Conservation (phyloP, 2,797 vertebrate species). For the Pseudochaenichthys georgianus region DNA sequence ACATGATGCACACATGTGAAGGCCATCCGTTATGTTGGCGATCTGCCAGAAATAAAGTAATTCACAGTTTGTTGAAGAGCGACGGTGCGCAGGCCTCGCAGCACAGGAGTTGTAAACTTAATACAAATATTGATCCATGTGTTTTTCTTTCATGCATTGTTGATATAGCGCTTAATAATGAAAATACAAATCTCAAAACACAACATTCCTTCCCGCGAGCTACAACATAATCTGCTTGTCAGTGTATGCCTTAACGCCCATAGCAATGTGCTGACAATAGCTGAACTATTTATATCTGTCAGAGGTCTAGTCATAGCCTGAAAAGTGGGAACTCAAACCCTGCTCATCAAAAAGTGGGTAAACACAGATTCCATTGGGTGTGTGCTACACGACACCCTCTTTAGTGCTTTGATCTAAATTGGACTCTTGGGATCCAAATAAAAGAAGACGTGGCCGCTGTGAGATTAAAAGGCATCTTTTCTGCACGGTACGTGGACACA, state of each 20-base stretch:
- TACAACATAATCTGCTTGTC: constrained; percentile 8
- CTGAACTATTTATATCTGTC: constrained; percentile 3
- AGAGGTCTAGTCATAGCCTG: constrained; percentile 12
- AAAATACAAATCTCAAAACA: background rate
- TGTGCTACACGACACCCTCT: constrained; percentile 22
- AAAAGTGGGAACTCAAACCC: constrained; percentile 20
- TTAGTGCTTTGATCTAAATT: constrained; percentile 58
- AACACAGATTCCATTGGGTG: constrained; percentile 37
- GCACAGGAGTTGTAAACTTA: background rate
- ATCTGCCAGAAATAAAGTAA: too few species aligned
- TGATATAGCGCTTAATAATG: background rate
- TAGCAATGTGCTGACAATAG: constrained; percentile 16
- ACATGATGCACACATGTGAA: too few species aligned
- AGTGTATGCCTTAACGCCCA: background rate
- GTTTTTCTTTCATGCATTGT: background rate
- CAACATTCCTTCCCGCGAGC: background rate
- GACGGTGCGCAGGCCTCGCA: too few species aligned
- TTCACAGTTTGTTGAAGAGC: too few species aligned
- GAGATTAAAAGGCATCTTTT: constrained; percentile 34
- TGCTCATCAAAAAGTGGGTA: constrained; percentile 26
- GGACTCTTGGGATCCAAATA: constrained; percentile 31
- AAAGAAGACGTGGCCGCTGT: constrained; percentile 31
- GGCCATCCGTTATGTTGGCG: too few species aligned
- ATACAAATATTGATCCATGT: background rate
- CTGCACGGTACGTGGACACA: constrained; percentile 6